phyloP scores from a whole-genome alignment of 2,888 invertebrate genomes.

The Phaonia tiefii region DNA sequence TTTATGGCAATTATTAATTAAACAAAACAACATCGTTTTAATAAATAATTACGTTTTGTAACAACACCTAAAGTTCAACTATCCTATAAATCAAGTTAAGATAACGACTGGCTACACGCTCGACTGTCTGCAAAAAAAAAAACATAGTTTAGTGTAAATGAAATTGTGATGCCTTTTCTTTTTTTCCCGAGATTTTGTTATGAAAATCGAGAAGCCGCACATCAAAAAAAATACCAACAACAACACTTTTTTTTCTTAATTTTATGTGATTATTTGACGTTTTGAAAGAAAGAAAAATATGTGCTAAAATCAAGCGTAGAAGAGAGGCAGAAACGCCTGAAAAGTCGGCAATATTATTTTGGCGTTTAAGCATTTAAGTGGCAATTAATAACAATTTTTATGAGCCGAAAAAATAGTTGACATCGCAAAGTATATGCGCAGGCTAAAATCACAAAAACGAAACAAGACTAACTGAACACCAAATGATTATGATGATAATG shows the following conservation, averaged over 20 bases:
- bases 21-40: conserved; percentile 4
- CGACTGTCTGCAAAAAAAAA: background rate
- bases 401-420: conserved; percentile 81
- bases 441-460: conserved; percentile 25
- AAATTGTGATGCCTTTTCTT: background rate
- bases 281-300: conserved; percentile 44
- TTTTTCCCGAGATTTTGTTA: background rate
- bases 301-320: conserved; percentile 37
- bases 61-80: conserved; percentile 44
- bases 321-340: conserved; percentile 9
- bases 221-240: background rate
- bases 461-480: conserved; percentile 42
- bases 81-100: conserved; percentile 46
- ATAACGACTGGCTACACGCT: conserved; percentile 11
- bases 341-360: conserved; percentile 70
- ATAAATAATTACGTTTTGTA: conserved; percentile 6
- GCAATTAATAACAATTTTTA: conserved; percentile 81
- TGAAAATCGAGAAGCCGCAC: background rate
- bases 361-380: conserved; percentile 80
- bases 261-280: conserved; percentile 46
- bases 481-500: conserved; percentile 50
- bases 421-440: conserved; percentile 71
- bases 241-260: conserved; percentile 22
- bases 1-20: conserved; percentile 15
- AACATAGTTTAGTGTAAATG: background rate